Evolutionary conservation across 2,113 vertebrate species (phyloP).

Genomic region (Eulacestoma nigropectus): DNA sequence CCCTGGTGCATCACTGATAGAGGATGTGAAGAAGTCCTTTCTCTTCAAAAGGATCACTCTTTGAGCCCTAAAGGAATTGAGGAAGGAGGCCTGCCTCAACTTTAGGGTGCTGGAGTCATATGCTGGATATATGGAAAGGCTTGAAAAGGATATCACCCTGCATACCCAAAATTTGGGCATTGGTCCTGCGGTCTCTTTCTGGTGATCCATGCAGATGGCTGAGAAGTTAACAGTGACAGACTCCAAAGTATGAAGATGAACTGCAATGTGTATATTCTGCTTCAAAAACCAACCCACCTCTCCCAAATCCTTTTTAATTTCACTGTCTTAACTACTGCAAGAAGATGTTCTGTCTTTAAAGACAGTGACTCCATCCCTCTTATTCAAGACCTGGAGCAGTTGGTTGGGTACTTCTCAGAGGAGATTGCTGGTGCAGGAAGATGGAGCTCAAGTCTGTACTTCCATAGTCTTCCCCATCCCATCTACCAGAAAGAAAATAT

Average conservation of each 20-base stretch:
- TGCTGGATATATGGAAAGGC: background rate
- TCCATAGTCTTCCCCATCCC: background rate
- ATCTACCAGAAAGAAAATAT: background rate
- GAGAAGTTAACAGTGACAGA: background rate
- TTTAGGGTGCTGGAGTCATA: background rate
- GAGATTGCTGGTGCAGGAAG: background rate
- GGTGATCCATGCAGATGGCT: background rate
- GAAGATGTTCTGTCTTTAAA: background rate
- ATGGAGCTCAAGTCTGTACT: background rate
- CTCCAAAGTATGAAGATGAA: background rate
- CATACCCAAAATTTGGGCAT: background rate
- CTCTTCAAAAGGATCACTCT: background rate
- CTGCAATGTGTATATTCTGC: background rate
- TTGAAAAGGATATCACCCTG: background rate
- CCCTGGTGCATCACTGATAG: background rate
- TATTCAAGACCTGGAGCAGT: background rate
- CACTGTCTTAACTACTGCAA: background rate
- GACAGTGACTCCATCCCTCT: background rate
- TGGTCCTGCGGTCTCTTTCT: background rate
- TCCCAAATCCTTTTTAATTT: background rate
- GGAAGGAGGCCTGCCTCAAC: background rate
- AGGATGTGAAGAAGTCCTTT: background rate
- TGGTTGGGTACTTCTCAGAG: background rate
- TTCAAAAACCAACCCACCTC: background rate
- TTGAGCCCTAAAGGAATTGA: background rate